phyloP scores from a whole-genome alignment of 1,140 invertebrate genomes.

The Monochamus saltuarius region DNA sequence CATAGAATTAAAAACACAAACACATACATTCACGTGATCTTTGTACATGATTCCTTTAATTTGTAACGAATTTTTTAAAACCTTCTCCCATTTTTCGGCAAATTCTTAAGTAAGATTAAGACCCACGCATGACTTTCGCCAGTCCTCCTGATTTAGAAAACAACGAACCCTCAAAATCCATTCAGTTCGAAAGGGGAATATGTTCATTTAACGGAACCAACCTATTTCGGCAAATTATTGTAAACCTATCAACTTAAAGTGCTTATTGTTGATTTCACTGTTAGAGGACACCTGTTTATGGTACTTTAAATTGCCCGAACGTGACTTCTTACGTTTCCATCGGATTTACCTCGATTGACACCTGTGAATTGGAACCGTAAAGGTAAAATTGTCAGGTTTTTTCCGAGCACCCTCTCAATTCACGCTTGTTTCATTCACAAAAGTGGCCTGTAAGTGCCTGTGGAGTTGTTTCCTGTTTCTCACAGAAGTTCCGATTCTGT shows the following conservation, averaged over 20 bases:
- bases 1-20: no score
- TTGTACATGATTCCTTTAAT: no score
- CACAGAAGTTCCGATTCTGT: no score
- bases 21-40: no score
- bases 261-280: constrained; percentile 9
- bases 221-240: no score
- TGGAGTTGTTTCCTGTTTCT: constrained; percentile 22
- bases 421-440: constrained; percentile 26
- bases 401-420: constrained; percentile 16
- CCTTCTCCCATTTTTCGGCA: background rate
- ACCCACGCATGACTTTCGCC: no score
- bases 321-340: constrained; percentile 34
- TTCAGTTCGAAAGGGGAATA: background rate
- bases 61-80: no score
- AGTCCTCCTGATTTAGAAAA: no score
- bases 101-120: background rate
- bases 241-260: background rate
- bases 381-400: constrained; percentile 22
- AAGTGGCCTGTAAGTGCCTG: background rate
- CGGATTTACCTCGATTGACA: constrained; percentile 34
- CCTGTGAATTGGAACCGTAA: constrained; percentile 25
- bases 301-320: constrained; percentile 26
- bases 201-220: background rate
- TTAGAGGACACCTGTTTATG: constrained; percentile 33
- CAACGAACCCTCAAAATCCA: background rate